phyloP scores from a whole-genome alignment of 2,113 vertebrate genomes.

The Mesocricetus auratus region DNA sequence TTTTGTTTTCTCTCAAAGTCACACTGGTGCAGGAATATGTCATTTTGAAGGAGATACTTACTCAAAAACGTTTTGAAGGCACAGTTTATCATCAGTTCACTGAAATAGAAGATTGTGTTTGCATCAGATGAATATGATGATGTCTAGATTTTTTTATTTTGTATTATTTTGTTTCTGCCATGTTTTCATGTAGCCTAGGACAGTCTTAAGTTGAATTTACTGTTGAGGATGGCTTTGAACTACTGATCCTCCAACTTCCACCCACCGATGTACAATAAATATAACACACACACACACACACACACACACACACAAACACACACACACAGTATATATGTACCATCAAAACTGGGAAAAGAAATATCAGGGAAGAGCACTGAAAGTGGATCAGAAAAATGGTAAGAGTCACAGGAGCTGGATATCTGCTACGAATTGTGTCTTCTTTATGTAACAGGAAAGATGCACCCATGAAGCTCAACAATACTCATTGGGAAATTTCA shows the following conservation, averaged over 20 bases:
- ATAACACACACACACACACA: neutral
- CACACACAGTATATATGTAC: neutral
- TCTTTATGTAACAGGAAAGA: neutral
- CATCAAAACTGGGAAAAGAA: neutral
- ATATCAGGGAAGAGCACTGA: neutral
- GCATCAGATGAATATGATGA: neutral
- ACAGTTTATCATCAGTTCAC: conserved; percentile 3
- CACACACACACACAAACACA: neutral
- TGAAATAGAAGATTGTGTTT: neutral
- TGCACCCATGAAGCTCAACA: neutral
- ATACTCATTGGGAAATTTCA: neutral
- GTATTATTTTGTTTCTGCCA: neutral
- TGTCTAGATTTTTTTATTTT: neutral
- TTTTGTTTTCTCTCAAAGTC: neutral
- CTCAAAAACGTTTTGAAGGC: neutral
- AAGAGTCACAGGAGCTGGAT: neutral
- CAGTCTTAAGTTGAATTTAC: neutral
- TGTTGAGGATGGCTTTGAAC: neutral
- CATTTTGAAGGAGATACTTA: neutral
- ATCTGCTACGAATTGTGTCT: neutral
- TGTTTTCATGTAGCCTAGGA: neutral
- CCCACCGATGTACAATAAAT: neutral
- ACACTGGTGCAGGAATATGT: neutral
- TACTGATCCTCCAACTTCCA: neutral
- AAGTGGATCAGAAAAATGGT: neutral